Percentiles rank a stretch among this genome's conserved stretches.
phyloP scores from a whole-genome alignment of 2,797 vertebrate genomes.

The Tympanoctomys barrerae region DNA sequence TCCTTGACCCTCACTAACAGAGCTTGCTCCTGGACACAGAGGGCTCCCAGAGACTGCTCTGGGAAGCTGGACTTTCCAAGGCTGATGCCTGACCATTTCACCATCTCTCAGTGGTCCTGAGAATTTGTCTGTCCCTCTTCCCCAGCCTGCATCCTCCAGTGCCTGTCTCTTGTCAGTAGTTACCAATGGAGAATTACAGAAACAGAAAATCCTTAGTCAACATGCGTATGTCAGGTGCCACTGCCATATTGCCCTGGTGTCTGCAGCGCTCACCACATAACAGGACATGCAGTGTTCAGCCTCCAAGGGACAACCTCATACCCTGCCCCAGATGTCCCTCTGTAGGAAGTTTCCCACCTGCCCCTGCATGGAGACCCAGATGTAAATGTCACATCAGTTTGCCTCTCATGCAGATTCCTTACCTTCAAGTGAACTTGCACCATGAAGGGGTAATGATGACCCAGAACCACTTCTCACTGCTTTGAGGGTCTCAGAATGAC shows the following conservation, averaged over 20 bases:
- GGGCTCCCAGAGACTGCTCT: neutral
- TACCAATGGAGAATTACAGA: neutral
- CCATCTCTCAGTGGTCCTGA: neutral
- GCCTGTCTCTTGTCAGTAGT: neutral
- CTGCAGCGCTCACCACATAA: neutral
- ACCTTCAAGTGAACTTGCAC: neutral
- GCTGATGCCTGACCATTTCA: neutral
- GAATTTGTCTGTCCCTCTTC: neutral
- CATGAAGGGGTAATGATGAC: too few species aligned
- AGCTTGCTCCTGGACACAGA: neutral
- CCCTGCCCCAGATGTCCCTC: neutral
- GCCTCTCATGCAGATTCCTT: neutral
- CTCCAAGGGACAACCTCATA: accelerated
- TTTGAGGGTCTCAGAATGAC: neutral
- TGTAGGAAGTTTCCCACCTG: neutral
- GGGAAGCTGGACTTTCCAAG: neutral
- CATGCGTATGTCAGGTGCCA: neutral
- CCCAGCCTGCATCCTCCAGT: too few species aligned
- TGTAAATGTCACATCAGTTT: neutral
- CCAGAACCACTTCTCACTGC: neutral
- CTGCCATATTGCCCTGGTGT: neutral
- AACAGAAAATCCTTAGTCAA: neutral
- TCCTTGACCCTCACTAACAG: constrained; percentile 14
- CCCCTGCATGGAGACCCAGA: neutral
- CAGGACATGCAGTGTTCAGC: neutral